A percentile compares a stretch with the other conserved stretches of the same genome.
Conservation (phyloP, 1,140 invertebrate species). For the Hypsibius dujardini region DNA sequence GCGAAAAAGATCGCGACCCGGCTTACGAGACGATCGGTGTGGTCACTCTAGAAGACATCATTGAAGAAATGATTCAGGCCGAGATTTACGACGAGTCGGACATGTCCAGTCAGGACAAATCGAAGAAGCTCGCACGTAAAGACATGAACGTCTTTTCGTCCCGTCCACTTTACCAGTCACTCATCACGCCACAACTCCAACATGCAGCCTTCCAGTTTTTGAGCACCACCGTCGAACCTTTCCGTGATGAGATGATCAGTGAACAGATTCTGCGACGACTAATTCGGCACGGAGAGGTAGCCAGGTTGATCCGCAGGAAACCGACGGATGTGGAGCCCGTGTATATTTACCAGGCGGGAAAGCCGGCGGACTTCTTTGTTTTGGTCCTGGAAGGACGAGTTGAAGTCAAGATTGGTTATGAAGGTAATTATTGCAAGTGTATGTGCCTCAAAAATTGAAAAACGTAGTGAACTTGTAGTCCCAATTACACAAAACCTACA, state of each 20-base stretch:
- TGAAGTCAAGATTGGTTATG: conserved; percentile 20
- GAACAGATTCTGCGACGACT: conserved; percentile 69
- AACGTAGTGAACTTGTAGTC: too few relatives aligned
- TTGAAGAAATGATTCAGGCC: conserved; percentile 78
- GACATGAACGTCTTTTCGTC: too few relatives aligned
- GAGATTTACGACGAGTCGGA: conserved; percentile 87
- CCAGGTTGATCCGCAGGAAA: conserved; percentile 55
- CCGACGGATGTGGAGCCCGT: neutral
- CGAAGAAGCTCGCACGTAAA: too few relatives aligned
- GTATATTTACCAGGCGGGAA: conserved; percentile 34
- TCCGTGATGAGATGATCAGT: too few relatives aligned
- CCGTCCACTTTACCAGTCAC: too few relatives aligned
- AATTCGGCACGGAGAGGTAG: conserved; percentile 73
- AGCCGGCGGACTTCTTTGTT: conserved; percentile 75
- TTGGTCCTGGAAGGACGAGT: conserved; percentile 69
- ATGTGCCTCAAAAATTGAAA: too few relatives aligned
- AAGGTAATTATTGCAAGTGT: too few relatives aligned
- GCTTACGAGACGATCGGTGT: conserved; percentile 81
- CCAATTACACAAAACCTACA: too few relatives aligned
- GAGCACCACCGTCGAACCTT: too few relatives aligned
- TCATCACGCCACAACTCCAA: too few relatives aligned
- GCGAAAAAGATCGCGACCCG: conserved; percentile 54
- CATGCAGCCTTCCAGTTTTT: too few relatives aligned
- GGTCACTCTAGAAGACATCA: conserved; percentile 81
- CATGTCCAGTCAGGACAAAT: conserved; percentile 27